Evolutionary conservation across 2,797 vertebrate species (phyloP), one percentile per base, ranked within the genome.

Genomic region (Lepus townsendii): DNA sequence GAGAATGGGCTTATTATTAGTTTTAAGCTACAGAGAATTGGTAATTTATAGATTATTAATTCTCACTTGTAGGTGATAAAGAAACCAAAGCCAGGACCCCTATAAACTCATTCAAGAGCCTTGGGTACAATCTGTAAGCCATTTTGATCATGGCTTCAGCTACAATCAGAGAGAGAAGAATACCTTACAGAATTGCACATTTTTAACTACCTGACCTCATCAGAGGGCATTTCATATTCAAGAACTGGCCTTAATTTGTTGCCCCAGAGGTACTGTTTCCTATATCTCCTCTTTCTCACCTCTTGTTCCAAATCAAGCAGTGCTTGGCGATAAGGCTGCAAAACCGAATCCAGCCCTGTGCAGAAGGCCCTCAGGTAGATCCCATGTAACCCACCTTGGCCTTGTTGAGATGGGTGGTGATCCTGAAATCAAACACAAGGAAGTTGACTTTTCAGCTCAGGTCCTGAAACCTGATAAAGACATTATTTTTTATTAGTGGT

Each of bases 331-430:
- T 99, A 99, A 0, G 99, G 99, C 98, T 99, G 99, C 97, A 99
- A 98, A 97, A 99, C 98, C 0, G 99, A 99, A 97, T 99, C 99
- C 27, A 99, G 98, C 0, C 99, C 99, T 0, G 99, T 99, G 98
- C 99, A 99, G 98, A 99, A 99, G 7, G 99, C 99, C 73, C 99
- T 98, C 94, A 99, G 95, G 97, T 99, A 99, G 94, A 99, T 99
- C 26, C 99, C 99, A 97, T 99, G 99, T 83, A 99, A 98, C 42
- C 99, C 99, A 7, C 98, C 97, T 97, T 99, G 99, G 95, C 97
- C 98, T 78, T 98, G 98, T 97, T 99, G 99, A 96, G 98, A 98
- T 0, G 98, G 97, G 95, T 99, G 99, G 96, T 99, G 99, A 78
- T 99, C 99, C 99, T 99, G 97, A 94, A 98, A 98, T 86, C 22